These are phyloP conservation scores for Eira barbara DNA, from an alignment of 2,113 vertebrate species.

Conservation along the genomic window DNA sequence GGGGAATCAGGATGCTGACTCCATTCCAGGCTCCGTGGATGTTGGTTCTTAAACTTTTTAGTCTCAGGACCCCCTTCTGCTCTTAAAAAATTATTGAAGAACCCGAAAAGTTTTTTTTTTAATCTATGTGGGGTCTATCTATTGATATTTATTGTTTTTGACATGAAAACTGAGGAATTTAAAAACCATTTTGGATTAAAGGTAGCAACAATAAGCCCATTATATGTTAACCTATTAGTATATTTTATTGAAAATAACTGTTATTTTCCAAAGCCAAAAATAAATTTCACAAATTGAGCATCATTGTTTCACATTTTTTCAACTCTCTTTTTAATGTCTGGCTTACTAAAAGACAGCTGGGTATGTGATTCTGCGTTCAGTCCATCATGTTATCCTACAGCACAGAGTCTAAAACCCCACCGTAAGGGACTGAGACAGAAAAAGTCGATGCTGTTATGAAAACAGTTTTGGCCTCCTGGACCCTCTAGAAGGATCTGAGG, in stretches of 20 bases:
- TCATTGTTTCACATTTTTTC: not conserved
- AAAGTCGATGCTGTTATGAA: not conserved
- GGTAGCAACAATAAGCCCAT: not conserved
- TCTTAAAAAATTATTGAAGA: not conserved
- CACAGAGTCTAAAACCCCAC: rapidly evolving
- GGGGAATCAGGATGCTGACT: not conserved
- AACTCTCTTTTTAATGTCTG: not conserved
- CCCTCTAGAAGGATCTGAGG: not conserved
- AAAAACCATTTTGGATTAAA: not conserved
- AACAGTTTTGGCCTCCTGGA: not conserved
- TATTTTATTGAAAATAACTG: not conserved
- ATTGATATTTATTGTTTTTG: not conserved
- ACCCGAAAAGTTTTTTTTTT: not conserved
- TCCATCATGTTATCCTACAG: rapidly evolving
- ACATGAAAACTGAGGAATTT: not conserved
- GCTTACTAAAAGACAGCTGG: not conserved
- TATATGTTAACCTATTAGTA: not conserved
- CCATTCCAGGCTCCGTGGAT: not conserved
- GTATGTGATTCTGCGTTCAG: not conserved
- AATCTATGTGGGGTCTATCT: not conserved
- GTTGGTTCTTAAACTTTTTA: not conserved
- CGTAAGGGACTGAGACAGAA: not conserved
- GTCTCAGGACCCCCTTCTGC: not conserved
- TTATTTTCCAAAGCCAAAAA: not conserved
- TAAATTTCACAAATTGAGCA: not conserved